These are phyloP conservation scores for Aegotheles bennettii DNA, from an alignment of 2,113 vertebrate species.

Conservation along the genomic window DNA sequence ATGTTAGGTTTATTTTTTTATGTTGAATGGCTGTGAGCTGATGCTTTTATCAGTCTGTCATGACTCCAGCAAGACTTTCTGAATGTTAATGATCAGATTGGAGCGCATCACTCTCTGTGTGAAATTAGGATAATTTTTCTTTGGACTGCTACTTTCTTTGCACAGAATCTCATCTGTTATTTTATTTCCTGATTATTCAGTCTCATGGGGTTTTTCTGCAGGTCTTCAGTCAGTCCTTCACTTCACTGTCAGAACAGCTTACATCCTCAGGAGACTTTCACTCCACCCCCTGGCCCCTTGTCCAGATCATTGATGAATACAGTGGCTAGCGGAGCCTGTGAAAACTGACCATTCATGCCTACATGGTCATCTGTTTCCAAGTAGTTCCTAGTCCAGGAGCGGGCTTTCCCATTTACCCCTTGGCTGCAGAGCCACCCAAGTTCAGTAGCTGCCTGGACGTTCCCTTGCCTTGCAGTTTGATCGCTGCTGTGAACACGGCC, in stretches of 20 bases:
- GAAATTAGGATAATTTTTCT: not conserved
- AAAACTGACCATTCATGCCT: not conserved
- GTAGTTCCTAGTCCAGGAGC: accelerated
- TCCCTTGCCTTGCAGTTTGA: accelerated
- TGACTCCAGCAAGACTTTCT: not conserved
- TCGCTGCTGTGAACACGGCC: accelerated
- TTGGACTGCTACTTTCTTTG: not conserved
- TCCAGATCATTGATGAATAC: not conserved
- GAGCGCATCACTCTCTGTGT: not conserved
- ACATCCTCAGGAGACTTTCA: not conserved
- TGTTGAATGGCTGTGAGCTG: not conserved
- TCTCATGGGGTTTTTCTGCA: not conserved
- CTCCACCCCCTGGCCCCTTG: not conserved
- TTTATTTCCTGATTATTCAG: not conserved
- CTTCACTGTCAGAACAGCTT: not conserved
- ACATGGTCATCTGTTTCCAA: not conserved
- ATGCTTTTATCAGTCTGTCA: not conserved
- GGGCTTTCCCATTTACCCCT: not conserved
- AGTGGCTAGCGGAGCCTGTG: not conserved
- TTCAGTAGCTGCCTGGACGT: accelerated
- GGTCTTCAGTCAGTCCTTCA: not conserved
- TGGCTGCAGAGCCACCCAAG: not conserved
- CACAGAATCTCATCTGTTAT: not conserved
- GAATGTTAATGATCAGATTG: not conserved
- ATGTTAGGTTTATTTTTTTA: not conserved